Evolutionary conservation across 2,113 vertebrate genomes (phyloP), one percentile per base, ranked within the genome.

Genomic region (Nerophis lumbriciformis): DNA sequence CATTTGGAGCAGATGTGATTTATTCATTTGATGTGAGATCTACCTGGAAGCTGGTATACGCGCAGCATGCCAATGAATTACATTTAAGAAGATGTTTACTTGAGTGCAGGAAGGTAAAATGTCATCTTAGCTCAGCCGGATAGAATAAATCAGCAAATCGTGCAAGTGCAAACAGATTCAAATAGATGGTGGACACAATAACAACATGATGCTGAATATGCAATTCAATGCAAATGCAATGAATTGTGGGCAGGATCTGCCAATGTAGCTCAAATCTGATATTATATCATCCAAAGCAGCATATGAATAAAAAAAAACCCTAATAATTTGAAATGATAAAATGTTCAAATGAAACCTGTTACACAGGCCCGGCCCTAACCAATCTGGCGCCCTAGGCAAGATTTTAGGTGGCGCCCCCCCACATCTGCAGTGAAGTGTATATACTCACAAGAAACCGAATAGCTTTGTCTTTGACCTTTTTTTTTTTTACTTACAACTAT

Each of bases 21-120:
- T 73, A 83, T 78, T 81, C 59, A 77, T 76, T 50, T 64, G 35
- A 60, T 50, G 65, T 70, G 11, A 57, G 47, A n/a, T 65, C 60
- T 59, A 49, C 58, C 35, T 56, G 68, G 39, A 60, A 59, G 62
- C 62, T 16, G n/a, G 14, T 48, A 61, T 8, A 6, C 60, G 58
- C 53, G 14, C 48, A 9, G 48, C n/a, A 13, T 58, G 71, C 57
- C 42, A 50, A 8, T 45, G 54, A 66, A 77, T 64, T 42, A 59
- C 50, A 77, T 64, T 63, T 76, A 53, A 68, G 44, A 59, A 63
- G 54, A 61, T 67, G 53, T 77, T 70, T 67, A 66, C 48, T 53
- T 61, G 59, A 66, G 44, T 35, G 62, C 47, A 66, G 57, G 36
- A 59, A 51, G 54, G 21, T 68, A 70, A 72, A 63, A 71, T 48